Conservation (phyloP, 2,113 vertebrate species). For the Hystrix brachyura region DNA sequence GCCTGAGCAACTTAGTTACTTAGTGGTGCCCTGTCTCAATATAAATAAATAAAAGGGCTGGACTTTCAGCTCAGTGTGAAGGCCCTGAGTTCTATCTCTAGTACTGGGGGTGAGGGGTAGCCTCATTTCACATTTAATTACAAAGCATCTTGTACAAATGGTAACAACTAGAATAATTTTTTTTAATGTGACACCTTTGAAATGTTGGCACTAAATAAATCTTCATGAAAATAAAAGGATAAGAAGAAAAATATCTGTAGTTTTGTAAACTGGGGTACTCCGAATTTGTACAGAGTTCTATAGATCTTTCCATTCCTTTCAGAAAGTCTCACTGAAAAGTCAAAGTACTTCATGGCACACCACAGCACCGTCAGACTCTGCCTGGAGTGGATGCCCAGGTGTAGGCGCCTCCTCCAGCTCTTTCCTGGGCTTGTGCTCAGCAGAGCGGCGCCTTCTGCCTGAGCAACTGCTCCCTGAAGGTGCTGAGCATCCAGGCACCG, state of each 20-base stretch:
- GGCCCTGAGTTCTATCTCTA: neutral
- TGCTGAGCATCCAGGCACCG: neutral
- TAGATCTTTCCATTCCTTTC: neutral
- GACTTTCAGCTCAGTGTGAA: neutral
- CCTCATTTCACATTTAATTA: neutral
- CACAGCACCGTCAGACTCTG: neutral
- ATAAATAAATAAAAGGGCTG: neutral
- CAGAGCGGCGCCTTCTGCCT: neutral
- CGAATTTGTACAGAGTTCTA: neutral
- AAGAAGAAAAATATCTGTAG: neutral
- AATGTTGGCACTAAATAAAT: neutral
- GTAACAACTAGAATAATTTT: neutral
- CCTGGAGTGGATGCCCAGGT: no score
- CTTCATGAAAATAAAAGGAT: neutral
- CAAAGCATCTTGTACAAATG: neutral
- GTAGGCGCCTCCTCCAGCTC: neutral
- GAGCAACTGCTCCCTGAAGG: neutral
- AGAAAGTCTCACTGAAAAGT: neutral
- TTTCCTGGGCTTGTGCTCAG: neutral
- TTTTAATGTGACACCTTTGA: neutral
- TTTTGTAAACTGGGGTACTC: neutral
- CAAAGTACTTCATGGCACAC: neutral
- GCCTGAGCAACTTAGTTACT: neutral
- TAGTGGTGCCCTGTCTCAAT: neutral
- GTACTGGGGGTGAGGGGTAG: neutral